Percentiles rank a stretch among this genome's conserved stretches.
These are phyloP conservation scores for Teleopsis dalmanni DNA, from an alignment of 1,140 invertebrate genomes.

Conservation along the genomic window DNA sequence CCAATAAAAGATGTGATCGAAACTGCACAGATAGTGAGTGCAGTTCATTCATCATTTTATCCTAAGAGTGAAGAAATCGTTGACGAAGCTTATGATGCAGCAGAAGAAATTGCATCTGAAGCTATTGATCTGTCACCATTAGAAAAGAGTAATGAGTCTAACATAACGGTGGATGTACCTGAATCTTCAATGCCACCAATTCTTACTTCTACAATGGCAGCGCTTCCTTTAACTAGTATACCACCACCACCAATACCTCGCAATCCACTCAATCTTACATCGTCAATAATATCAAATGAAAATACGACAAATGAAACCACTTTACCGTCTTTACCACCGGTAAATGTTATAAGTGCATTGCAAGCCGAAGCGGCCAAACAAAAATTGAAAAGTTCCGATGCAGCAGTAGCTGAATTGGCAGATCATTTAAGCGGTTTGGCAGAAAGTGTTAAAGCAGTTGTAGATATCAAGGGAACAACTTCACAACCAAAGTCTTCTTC, in stretches of 20 bases:
- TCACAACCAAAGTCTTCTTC: slow-evolving; percentile 29
- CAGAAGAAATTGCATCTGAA: not conserved
- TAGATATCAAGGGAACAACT: not conserved
- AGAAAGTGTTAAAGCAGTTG: slow-evolving; percentile 24
- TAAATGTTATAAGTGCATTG: slow-evolving; percentile 31
- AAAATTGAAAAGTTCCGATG: slow-evolving; percentile 43
- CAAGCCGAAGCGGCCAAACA: slow-evolving; percentile 45
- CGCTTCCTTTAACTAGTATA: slow-evolving; percentile 53
- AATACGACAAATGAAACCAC: slow-evolving; percentile 17
- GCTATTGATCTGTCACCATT: not conserved
- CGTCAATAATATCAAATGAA: slow-evolving; percentile 28
- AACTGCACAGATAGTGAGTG: too few species aligned
- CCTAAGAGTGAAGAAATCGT: slow-evolving; percentile 17
- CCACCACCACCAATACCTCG: slow-evolving; percentile 60
- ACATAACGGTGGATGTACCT: not conserved
- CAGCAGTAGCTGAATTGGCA: slow-evolving; percentile 29
- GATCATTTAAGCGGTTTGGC: slow-evolving; percentile 39
- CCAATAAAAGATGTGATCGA: slow-evolving; percentile 60
- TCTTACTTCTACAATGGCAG: slow-evolving; percentile 46
- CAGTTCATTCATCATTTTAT: too few species aligned
- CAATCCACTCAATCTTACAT: slow-evolving; percentile 34
- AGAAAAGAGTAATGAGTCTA: not conserved
- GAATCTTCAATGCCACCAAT: slow-evolving; percentile 30
- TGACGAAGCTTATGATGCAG: slow-evolving; percentile 23
- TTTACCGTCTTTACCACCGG: slow-evolving; percentile 19